Conservation (phyloP, 2,797 vertebrate genomes). For the Fratercula arctica region DNA sequence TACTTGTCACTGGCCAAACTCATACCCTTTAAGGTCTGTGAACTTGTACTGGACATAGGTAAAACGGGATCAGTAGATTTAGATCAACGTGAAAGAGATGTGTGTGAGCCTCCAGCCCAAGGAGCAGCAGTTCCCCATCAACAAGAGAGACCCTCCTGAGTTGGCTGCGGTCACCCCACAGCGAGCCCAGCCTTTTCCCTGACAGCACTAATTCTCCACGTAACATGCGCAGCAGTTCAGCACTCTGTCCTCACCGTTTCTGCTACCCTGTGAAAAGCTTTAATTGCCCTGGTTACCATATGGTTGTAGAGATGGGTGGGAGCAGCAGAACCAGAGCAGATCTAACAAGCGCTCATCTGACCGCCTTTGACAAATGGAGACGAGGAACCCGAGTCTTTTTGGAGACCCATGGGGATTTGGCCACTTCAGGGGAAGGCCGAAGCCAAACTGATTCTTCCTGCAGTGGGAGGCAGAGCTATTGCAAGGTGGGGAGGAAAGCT, state of each 20-base stretch:
- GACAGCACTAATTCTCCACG: not conserved
- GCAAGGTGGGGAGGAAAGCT: not conserved
- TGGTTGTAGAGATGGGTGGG: not conserved
- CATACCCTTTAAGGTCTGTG: not conserved
- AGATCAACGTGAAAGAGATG: not conserved
- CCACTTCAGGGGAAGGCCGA: not conserved
- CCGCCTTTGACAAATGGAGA: not conserved
- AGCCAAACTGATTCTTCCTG: not conserved
- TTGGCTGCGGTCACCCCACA: rapidly evolving
- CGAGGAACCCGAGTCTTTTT: not conserved
- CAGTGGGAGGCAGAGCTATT: not conserved
- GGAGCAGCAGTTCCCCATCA: not conserved
- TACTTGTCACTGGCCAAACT: not conserved
- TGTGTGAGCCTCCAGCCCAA: not conserved
- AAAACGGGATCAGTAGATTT: not conserved
- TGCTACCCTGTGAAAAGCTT: not conserved
- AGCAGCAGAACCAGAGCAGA: not conserved
- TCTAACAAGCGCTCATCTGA: not conserved
- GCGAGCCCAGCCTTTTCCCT: not conserved
- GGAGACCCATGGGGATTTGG: not conserved
- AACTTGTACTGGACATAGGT: not conserved
- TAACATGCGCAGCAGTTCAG: not conserved
- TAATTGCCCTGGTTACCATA: not conserved
- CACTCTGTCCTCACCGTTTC: not conserved
- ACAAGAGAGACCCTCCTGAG: not conserved